Percentiles rank a stretch among this genome's conserved stretches.
Evolutionary conservation across 2,113 vertebrate genomes (phyloP).

Genomic region (Erythrocercus mccallii): DNA sequence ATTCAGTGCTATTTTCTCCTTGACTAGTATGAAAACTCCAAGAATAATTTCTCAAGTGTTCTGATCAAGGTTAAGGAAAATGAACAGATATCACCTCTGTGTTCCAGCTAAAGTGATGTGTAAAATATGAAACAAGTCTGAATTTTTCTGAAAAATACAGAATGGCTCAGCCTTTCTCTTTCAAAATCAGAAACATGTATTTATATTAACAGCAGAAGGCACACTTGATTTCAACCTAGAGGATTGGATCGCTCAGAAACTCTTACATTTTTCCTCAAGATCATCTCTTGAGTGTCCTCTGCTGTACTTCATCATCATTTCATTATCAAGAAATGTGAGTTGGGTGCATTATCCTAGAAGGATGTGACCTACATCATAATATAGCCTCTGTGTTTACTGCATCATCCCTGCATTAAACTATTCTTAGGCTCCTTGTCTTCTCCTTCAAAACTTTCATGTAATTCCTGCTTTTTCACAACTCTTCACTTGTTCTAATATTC

Average conservation of each 20-base stretch:
- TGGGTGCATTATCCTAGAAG: neutral
- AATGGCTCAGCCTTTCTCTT: neutral
- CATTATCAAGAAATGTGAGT: constrained; percentile 35
- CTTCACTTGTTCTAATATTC: neutral
- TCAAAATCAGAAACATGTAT: neutral
- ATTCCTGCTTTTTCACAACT: neutral
- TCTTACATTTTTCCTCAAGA: neutral
- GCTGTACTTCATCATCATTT: constrained; percentile 47
- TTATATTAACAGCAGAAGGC: neutral
- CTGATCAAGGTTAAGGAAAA: neutral
- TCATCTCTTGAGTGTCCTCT: constrained; percentile 27
- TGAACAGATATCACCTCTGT: neutral
- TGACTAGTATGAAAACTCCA: neutral
- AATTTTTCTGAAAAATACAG: neutral
- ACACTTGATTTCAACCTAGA: neutral
- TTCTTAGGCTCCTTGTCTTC: neutral
- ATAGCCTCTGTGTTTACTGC: neutral
- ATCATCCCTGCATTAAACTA: neutral
- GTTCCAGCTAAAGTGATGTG: neutral
- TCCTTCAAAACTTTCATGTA: constrained; percentile 9
- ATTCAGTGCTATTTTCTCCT: neutral
- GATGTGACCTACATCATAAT: constrained; percentile 38
- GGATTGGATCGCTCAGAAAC: neutral
- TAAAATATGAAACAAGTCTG: neutral
- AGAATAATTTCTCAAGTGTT: neutral